Percentiles rank a stretch among this genome's conserved stretches.
phyloP scores from a whole-genome alignment of 2,888 invertebrate genomes.

The Agriopis leucophaearia region DNA sequence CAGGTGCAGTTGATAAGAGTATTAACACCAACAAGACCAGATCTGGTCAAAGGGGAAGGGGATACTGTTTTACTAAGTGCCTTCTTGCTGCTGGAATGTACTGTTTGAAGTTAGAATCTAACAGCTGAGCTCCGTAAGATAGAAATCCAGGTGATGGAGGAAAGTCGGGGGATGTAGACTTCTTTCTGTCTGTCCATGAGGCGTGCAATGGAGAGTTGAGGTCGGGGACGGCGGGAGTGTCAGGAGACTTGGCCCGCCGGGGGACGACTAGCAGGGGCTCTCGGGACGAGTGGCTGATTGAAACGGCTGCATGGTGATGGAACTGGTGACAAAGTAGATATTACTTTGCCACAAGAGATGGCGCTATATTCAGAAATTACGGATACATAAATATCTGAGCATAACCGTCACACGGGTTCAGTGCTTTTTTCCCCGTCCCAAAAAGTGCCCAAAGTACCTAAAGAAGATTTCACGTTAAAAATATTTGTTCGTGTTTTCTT shows the following conservation, averaged over 20 bases:
- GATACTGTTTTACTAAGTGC: conserved; percentile 92
- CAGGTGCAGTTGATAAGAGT: conserved; percentile 78
- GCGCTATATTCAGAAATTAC: too few relatives aligned
- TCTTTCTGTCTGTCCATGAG: conserved; percentile 96
- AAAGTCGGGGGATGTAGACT: conserved; percentile 73
- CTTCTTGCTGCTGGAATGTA: conserved; percentile 92
- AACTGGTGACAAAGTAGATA: conserved; percentile 48
- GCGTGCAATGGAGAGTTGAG: conserved; percentile 96
- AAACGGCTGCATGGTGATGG: conserved; percentile 79
- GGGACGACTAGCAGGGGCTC: conserved; percentile 79
- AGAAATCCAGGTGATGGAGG: conserved; percentile 70
- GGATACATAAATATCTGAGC: too few relatives aligned
- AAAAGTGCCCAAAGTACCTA: too few relatives aligned
- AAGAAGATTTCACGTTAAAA: too few relatives aligned
- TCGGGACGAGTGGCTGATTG: conserved; percentile 72
- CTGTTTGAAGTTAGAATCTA: conserved; percentile 95
- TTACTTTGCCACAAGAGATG: too few relatives aligned
- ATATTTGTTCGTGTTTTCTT: too few relatives aligned
- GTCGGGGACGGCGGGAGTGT: conserved; percentile 72
- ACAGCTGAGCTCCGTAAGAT: conserved; percentile 83
- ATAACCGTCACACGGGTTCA: too few relatives aligned
- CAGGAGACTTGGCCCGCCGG: conserved; percentile 76
- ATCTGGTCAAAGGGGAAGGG: conserved; percentile 90
- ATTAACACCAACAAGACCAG: conserved; percentile 75
- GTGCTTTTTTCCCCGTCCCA: too few relatives aligned